Conservation (phyloP, 1,140 invertebrate species). For the Branchinecta lynchi region DNA sequence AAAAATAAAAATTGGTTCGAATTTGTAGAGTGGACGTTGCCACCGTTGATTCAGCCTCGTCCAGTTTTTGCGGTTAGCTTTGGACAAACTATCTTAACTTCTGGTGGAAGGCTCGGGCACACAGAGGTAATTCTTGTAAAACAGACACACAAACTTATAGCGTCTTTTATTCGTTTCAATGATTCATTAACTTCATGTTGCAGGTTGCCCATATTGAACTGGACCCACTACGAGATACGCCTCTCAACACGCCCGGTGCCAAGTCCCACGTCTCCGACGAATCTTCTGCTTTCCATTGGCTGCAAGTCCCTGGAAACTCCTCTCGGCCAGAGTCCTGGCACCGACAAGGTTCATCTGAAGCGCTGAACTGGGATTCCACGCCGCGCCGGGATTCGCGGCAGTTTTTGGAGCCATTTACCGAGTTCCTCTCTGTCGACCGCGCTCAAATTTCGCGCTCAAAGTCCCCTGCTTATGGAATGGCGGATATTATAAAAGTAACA, state of each 20-base stretch:
- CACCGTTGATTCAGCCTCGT: too few relatives aligned
- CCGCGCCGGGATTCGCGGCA: not conserved
- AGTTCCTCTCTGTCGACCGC: not conserved
- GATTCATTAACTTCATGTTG: not conserved
- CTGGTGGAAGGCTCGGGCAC: too few relatives aligned
- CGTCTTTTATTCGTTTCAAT: not conserved
- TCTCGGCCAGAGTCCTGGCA: not conserved
- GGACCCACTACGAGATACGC: not conserved
- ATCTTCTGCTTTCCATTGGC: not conserved
- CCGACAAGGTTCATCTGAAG: not conserved
- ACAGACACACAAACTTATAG: too few relatives aligned
- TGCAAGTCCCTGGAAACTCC: not conserved
- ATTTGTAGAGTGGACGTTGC: too few relatives aligned
- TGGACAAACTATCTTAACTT: too few relatives aligned
- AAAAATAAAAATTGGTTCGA: too few relatives aligned
- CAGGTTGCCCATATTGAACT: constrained; percentile 2
- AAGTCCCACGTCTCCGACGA: not conserved
- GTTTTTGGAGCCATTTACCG: constrained; percentile 3
- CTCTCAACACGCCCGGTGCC: not conserved
- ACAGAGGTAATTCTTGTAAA: too few relatives aligned
- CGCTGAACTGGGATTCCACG: not conserved
- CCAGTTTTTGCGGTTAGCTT: too few relatives aligned
- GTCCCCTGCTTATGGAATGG: not conserved
- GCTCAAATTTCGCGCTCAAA: not conserved
- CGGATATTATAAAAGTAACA: constrained; percentile 1